Evolutionary conservation across 92 coral and sea anemone genomes (phyloP).

Genomic region (Paramuricea clavata): DNA sequence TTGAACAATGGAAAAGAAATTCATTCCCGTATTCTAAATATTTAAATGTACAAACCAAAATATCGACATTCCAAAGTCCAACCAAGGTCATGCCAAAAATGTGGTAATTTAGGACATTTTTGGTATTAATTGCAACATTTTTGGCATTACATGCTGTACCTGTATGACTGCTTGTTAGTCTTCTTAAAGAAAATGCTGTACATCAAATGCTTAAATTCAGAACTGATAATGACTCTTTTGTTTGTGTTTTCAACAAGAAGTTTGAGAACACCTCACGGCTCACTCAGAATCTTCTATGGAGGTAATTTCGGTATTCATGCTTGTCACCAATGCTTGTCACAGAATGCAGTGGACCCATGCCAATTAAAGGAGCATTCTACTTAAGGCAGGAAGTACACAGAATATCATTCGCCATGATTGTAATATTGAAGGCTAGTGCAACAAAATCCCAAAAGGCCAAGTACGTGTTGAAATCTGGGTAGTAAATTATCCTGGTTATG

Average conservation of each 20-base stretch:
- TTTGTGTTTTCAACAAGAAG: slow-evolving; percentile 5
- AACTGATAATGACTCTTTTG: neutral
- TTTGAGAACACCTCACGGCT: slow-evolving; percentile 22
- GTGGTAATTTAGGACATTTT: too few relatives aligned
- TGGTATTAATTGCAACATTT: too few relatives aligned
- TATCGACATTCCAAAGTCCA: too few relatives aligned
- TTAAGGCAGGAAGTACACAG: neutral
- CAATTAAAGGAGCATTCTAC: slow-evolving; percentile 29
- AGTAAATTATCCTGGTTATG: slow-evolving; percentile 15
- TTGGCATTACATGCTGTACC: too few relatives aligned
- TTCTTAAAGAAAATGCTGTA: neutral
- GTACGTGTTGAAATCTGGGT: slow-evolving; percentile 25
- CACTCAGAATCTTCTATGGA: slow-evolving; percentile 28
- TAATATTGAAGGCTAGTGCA: slow-evolving; percentile 29
- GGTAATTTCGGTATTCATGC: slow-evolving; percentile 18
- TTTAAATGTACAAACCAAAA: too few relatives aligned
- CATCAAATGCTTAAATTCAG: neutral
- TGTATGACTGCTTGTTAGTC: too few relatives aligned
- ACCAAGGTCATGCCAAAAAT: too few relatives aligned
- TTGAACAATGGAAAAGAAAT: too few relatives aligned
- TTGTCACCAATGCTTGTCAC: slow-evolving; percentile 29
- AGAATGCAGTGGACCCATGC: slow-evolving; percentile 28
- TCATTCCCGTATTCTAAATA: too few relatives aligned
- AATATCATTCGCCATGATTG: slow-evolving; percentile 40
- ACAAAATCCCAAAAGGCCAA: slow-evolving; percentile 13